Evolutionary conservation across 2,888 invertebrate genomes (phyloP).

Genomic region (Phortica okadai): DNA sequence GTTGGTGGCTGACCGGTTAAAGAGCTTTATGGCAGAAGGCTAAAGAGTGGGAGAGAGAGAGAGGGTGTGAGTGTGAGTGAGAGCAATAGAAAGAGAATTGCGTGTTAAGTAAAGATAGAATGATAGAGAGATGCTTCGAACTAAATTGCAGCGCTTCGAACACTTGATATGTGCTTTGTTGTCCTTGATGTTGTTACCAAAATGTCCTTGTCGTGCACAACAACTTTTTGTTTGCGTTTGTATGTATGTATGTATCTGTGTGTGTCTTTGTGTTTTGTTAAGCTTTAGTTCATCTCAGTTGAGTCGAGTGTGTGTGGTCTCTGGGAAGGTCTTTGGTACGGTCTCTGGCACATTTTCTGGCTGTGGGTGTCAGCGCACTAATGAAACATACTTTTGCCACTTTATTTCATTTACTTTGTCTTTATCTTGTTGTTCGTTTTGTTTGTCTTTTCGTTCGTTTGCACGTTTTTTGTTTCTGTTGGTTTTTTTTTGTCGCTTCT

Average conservation of each 20-base stretch:
- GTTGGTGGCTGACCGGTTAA: neutral
- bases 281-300: neutral
- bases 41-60: neutral
- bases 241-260: neutral
- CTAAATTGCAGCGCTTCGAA: neutral
- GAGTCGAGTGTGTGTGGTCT: neutral
- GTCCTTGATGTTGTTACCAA: conserved; percentile 16
- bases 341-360: neutral
- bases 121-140: neutral
- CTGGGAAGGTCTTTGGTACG: neutral
- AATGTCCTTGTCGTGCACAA: conserved; percentile 9
- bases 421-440: conserved; percentile 53
- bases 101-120: neutral
- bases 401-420: conserved; percentile 62
- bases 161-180: neutral
- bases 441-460: conserved; percentile 50
- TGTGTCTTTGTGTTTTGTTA: neutral
- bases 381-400: conserved; percentile 63
- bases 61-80: neutral
- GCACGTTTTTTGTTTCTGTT: conserved; percentile 30
- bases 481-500: conserved; percentile 41
- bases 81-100: neutral
- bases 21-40: neutral
- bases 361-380: conserved; percentile 53
- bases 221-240: neutral